Evolutionary conservation across 2,797 vertebrate genomes (phyloP).

Genomic region (Adrianichthys oophorus): DNA sequence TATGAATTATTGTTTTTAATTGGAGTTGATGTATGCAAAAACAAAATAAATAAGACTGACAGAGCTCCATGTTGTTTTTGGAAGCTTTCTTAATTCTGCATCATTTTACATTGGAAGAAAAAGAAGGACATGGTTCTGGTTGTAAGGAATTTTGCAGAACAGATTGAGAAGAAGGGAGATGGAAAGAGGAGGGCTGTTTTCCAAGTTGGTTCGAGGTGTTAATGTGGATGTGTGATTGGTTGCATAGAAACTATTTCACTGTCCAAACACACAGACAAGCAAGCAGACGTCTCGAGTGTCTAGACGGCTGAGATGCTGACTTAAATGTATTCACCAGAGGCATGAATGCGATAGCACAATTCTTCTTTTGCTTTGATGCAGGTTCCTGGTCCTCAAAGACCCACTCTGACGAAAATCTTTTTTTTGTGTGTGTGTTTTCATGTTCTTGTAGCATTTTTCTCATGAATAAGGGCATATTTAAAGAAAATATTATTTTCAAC

Average conservation of each 20-base stretch:
- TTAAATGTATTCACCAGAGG: slow-evolving; percentile 36
- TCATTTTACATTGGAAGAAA: slow-evolving; percentile 10
- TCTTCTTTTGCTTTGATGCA: neutral
- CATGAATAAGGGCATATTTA: too few relatives aligned
- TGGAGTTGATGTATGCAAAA: too few relatives aligned
- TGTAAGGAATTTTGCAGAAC: slow-evolving; percentile 11
- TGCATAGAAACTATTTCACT: slow-evolving; percentile 45
- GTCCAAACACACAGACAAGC: slow-evolving; percentile 43
- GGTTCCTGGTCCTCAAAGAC: too few relatives aligned
- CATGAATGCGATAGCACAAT: neutral
- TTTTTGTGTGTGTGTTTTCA: too few relatives aligned
- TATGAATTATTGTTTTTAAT: too few relatives aligned
- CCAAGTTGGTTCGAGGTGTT: slow-evolving; percentile 66
- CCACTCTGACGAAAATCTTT: too few relatives aligned
- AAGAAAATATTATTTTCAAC: too few relatives aligned
- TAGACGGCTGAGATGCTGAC: slow-evolving; percentile 34
- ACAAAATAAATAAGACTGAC: neutral
- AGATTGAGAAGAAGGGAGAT: slow-evolving; percentile 25
- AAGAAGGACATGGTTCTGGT: slow-evolving; percentile 39
- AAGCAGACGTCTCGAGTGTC: slow-evolving; percentile 28
- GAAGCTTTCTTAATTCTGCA: too few relatives aligned
- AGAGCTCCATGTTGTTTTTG: too few relatives aligned
- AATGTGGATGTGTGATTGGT: slow-evolving; percentile 58
- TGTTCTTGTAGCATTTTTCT: too few relatives aligned
- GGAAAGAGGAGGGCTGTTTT: slow-evolving; percentile 37